These are phyloP conservation scores for Daboia siamensis DNA, from an alignment of 2,113 vertebrate species.

Conservation along the genomic window DNA sequence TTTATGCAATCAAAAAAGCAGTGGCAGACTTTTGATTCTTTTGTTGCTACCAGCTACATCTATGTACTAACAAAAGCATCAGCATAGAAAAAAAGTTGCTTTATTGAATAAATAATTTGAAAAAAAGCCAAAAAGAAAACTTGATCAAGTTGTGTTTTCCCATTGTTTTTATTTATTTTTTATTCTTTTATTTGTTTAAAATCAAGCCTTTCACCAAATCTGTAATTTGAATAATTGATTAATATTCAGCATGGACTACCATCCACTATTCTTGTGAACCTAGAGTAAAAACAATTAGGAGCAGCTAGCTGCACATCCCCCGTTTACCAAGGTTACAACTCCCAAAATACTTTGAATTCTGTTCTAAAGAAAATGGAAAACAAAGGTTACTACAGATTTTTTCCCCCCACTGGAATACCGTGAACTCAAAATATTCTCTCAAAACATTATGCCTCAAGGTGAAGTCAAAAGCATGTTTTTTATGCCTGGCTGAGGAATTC, in stretches of 20 bases:
- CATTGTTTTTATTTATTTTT: neutral
- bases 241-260: neutral
- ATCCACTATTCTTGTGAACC: neutral
- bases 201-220: neutral
- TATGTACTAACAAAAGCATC: neutral
- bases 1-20: neutral
- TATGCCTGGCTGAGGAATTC: no score
- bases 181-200: neutral
- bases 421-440: neutral
- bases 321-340: neutral
- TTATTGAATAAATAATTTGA: neutral
- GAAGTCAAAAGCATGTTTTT: neutral
- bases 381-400: neutral
- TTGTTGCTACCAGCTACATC: neutral
- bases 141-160: neutral
- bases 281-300: neutral
- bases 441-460: neutral
- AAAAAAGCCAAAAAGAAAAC: neutral
- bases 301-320: neutral
- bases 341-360: neutral
- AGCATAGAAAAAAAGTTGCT: neutral
- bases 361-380: neutral
- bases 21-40: neutral
- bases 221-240: neutral
- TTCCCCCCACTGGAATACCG: neutral